phyloP scores from a whole-genome alignment of 2,888 invertebrate species.

The Dryocosmus kuriphilus region DNA sequence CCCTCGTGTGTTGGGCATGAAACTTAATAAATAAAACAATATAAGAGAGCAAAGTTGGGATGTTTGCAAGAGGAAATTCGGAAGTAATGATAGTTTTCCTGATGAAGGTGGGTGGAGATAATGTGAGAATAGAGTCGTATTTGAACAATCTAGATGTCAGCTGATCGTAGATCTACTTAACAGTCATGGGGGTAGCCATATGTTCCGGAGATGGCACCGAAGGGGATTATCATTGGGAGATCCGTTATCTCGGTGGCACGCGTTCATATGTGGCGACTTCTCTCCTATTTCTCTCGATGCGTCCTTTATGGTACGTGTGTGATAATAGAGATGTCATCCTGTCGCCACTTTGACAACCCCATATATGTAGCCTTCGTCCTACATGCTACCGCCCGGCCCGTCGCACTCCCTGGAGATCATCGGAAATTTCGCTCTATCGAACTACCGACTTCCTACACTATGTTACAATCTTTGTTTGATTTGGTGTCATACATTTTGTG shows the following conservation, averaged over 20 bases:
- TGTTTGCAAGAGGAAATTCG: background rate
- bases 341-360: conserved; percentile 76
- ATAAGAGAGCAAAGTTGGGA: background rate
- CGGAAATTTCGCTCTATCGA: conserved; percentile 61
- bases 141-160: conserved; percentile 24
- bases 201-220: conserved; percentile 65
- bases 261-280: conserved; percentile 65
- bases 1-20: too few relatives aligned
- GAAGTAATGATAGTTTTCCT: background rate
- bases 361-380: conserved; percentile 66
- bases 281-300: conserved; percentile 52
- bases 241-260: conserved; percentile 75
- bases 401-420: conserved; percentile 66
- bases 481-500: background rate
- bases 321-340: conserved; percentile 78
- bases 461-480: conserved; percentile 17
- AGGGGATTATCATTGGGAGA: conserved; percentile 74
- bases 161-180: conserved; percentile 59
- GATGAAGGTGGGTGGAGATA: background rate
- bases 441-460: conserved; percentile 47
- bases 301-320: conserved; percentile 64
- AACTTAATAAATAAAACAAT: too few relatives aligned
- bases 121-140: conserved; percentile 9
- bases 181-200: conserved; percentile 67
- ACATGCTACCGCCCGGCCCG: conserved; percentile 61